A percentile compares a stretch with the other conserved stretches of the same genome.
Evolutionary conservation across 1,140 invertebrate species (phyloP).

Genomic region (Orchesella cincta): DNA sequence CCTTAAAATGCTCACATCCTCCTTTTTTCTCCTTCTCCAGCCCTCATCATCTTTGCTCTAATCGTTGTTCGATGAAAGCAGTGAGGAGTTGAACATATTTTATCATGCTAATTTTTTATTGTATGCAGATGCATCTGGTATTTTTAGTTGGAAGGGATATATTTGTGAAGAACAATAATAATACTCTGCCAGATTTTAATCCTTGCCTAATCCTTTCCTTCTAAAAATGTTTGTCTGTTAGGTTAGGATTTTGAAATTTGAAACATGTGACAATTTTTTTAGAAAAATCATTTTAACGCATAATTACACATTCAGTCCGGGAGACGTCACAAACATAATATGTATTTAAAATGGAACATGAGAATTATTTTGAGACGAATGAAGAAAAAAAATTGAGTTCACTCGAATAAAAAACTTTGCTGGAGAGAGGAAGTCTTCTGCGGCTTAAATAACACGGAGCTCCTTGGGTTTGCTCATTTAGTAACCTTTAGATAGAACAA

Average conservation of each 20-base stretch:
- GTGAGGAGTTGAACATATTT: neutral
- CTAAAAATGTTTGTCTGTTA: too few relatives aligned
- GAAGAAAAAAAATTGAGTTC: neutral
- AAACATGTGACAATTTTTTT: constrained; percentile 12
- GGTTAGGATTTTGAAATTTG: too few relatives aligned
- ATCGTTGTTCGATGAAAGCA: neutral
- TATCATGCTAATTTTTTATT: constrained; percentile 9
- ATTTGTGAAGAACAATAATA: too few relatives aligned
- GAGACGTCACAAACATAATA: too few relatives aligned
- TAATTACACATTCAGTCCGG: neutral
- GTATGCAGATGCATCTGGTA: too few relatives aligned
- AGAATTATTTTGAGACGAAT: neutral
- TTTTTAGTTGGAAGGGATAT: too few relatives aligned
- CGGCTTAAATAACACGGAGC: too few relatives aligned
- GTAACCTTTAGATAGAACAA: too few relatives aligned
- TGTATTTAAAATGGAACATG: neutral
- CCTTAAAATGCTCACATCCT: constrained; percentile 14
- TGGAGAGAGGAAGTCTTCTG: neutral
- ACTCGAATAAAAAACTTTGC: neutral
- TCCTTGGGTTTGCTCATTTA: too few relatives aligned
- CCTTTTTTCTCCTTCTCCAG: neutral
- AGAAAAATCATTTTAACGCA: constrained; percentile 4
- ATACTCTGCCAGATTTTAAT: too few relatives aligned
- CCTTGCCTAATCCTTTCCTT: too few relatives aligned
- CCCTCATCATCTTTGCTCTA: too few relatives aligned